These are phyloP conservation scores for Seriola quinqueradiata DNA, from an alignment of 2,113 vertebrate genomes.

Conservation along the genomic window DNA sequence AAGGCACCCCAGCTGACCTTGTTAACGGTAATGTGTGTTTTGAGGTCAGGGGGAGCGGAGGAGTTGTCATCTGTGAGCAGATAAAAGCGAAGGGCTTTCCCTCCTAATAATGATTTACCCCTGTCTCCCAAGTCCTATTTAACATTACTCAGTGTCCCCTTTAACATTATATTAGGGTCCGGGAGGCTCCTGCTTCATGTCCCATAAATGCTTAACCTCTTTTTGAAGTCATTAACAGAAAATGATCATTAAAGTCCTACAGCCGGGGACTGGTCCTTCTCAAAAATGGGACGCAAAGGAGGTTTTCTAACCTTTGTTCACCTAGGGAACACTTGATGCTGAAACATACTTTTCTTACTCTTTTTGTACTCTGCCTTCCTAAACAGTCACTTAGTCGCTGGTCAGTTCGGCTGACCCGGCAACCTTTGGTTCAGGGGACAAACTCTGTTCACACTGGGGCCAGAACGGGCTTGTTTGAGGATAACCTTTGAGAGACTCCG, in stretches of 20 bases:
- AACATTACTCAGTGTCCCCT: conserved; percentile 42
- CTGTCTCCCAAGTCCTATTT: conserved; percentile 53
- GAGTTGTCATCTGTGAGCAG: conserved; percentile 57
- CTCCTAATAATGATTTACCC: conserved; percentile 50
- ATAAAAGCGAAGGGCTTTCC: conserved; percentile 58
- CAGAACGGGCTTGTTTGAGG: conserved; percentile 31
- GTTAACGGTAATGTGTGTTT: conserved; percentile 69
- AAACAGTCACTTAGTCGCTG: background rate
- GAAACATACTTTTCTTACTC: background rate
- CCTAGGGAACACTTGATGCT: conserved; percentile 3
- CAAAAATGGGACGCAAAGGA: background rate
- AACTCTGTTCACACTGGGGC: conserved; percentile 17
- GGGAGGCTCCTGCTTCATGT: conserved; percentile 34
- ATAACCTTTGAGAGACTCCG: conserved; percentile 34
- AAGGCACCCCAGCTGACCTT: conserved; percentile 52
- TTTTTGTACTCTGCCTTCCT: background rate
- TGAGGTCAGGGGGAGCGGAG: conserved; percentile 55
- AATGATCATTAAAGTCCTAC: conserved; percentile 21
- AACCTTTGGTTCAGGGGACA: background rate
- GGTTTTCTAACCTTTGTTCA: conserved; percentile 10
- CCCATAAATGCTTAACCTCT: conserved; percentile 43
- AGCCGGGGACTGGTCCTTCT: conserved; percentile 21
- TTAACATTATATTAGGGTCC: conserved; percentile 11
- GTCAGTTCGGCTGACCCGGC: background rate
- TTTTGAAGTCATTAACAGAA: conserved; percentile 52